Base-by-base conservation (phyloP, 2,797 vertebrate species). In the Parotocinclus haroldoi region DNA sequence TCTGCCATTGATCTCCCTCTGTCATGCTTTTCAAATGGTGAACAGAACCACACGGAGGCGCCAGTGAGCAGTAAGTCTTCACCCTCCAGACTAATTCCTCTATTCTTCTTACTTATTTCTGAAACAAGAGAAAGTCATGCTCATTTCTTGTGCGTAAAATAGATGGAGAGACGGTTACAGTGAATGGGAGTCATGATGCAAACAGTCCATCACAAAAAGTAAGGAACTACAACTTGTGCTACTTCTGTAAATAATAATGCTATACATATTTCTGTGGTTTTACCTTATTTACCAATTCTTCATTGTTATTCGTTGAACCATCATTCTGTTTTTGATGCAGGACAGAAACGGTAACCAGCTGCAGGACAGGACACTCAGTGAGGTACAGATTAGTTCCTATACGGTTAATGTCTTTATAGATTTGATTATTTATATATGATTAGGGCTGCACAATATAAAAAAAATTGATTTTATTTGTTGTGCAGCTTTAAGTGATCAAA, bases 341-440 rank as follows among this genome's bases (percentile, higher is more conserved):
- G 95, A 98, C 36, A 87, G 83, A 63, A 96, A 98, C 0, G 95
- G 94, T 1, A 98, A 96, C 81, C 93, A 94, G 82, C 75, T 95
- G 58, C 90, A 89, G 14, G 89, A 88, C 5, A 84, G 76, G 73
- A 79, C 76, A 12, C 64, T 89, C 1, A 92, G 88, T 18, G 86
- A 95, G 94, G 95, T 95, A 71, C 9, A n/a, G 0, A 4, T 62
- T 14, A 12, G 19, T 55, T 39, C 3, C 10, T 7, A 18, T 16
- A 52, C 14, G 10, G 2, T 50, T 37, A 27, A 2, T 27, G 2
- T 27, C 27, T 27, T 27, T 2, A 27, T 27, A 27, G 27, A 27
- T 27, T 27, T 2, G 27, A 27, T 27, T 27, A 27, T 2, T 27
- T 27, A 27, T 27, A 27, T n/a, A n/a, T n/a, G n/a, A n/a, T n/a